Conservation (phyloP, 2,888 invertebrate genomes). For the Dicranocentrus wangi region DNA sequence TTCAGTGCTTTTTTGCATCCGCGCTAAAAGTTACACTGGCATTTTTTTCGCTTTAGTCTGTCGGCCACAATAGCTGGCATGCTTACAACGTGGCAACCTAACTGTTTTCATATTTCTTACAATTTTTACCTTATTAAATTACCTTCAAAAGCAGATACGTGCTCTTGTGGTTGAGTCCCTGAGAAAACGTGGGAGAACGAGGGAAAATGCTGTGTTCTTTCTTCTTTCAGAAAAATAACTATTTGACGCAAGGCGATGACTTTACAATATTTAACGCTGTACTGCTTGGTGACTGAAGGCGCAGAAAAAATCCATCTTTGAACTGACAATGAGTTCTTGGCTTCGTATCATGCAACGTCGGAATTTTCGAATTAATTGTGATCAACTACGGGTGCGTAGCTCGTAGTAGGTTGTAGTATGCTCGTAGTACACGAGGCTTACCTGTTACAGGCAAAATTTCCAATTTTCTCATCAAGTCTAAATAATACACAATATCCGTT, state of each 20-base stretch:
- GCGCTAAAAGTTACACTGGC: background rate
- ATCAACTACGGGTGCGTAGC: constrained; percentile 27
- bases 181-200: constrained; percentile 8
- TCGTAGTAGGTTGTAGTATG: background rate
- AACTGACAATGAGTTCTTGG: constrained; percentile 41
- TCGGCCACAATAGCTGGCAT: background rate
- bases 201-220: background rate
- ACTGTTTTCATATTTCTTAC: constrained; percentile 48
- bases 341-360: constrained; percentile 35
- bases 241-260: constrained; percentile 11
- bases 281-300: too few relatives aligned
- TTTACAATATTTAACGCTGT: background rate
- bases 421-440: too few relatives aligned
- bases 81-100: constrained; percentile 17
- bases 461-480: constrained; percentile 17
- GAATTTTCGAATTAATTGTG: constrained; percentile 52
- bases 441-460: constrained; percentile 28
- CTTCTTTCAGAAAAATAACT: constrained; percentile 8
- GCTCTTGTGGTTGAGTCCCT: constrained; percentile 49
- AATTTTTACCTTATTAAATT: constrained; percentile 47
- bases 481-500: constrained; percentile 26
- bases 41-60: background rate
- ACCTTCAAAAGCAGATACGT: constrained; percentile 44
- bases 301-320: too few relatives aligned
- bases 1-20: background rate